Evolutionary conservation across 2,113 vertebrate genomes (phyloP), one percentile per base, ranked within the genome.

Genomic region (Petromus typicus): DNA sequence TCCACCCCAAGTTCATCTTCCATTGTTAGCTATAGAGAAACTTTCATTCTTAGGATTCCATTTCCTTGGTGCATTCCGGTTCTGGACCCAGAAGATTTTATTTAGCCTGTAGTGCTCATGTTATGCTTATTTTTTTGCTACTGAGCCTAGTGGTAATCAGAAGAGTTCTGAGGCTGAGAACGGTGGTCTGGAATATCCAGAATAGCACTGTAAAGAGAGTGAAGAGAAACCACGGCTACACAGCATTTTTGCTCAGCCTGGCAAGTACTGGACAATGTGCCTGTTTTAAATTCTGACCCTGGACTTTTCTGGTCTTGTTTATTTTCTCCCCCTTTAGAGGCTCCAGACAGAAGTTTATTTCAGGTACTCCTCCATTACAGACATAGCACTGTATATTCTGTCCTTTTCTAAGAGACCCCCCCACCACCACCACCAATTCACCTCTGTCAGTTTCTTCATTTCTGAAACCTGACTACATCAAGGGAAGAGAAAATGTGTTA

Each of bases 301-400:
- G 81, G 57, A 76, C 56, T 87, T 96, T 93, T 93, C 75, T 84
- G 71, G 82, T 63, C 69, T 76, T 67, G 43, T 92, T 95, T 94
- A 86, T 87, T 78, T 91, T 83, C 75, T 86, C 22, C 81, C 84
- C 96, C 85, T 95, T 95, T 95, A 93, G 64, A 80, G 81, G 69
- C 63, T 91, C 66, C 54, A 66, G 91, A 80, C 17, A 95, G 92
- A 78, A 84, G 93, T 96, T 95, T 94, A 93, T 95, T 87, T 95
- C 86, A 91, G 89, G 97, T 94, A 84, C 82, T 91, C 57, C 71
- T 96, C 75, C 80, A 79, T 94, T 96, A 95, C 11, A 95, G 89
- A 95, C 37, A 18, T 40, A 51, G 63, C 92, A 89, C 96, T 97
- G 95, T 86, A 88, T 43, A 86, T 67, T 56, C 61, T 86, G 61